Evolutionary conservation across 2,113 vertebrate genomes (phyloP).

Genomic region (Shinisaurus crocodilurus): DNA sequence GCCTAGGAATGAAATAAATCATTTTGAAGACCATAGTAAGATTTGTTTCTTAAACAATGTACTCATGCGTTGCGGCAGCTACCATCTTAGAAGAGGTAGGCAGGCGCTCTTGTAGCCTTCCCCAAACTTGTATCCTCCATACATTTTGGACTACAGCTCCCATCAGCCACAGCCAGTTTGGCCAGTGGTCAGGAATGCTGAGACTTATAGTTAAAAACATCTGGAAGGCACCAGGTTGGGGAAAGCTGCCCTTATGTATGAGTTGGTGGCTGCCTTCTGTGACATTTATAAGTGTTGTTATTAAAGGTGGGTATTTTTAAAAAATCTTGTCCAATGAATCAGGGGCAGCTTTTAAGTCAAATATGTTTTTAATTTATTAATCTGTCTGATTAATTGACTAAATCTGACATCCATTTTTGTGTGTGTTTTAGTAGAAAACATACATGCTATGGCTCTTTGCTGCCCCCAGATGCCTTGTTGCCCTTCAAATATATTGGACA

Average conservation of each 20-base stretch:
- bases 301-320: not conserved
- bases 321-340: not conserved
- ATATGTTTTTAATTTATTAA: not conserved
- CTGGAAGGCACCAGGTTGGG: no score
- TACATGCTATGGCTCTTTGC: not conserved
- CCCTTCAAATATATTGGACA: not conserved
- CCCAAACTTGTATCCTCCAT: no score
- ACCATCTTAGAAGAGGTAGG: not conserved
- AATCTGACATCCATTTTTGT: not conserved
- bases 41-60: not conserved
- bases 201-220: no score
- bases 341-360: not conserved
- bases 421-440: not conserved
- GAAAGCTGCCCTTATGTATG: no score
- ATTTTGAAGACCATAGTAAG: not conserved
- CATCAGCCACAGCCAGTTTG: no score
- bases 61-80: not conserved
- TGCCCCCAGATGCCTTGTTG: not conserved
- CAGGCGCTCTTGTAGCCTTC: no score
- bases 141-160: no score
- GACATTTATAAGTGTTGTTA: not conserved
- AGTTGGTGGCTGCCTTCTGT: not conserved
- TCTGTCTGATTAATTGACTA: not conserved
- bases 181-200: no score
- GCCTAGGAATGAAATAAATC: not conserved